Evolutionary conservation across 2,797 vertebrate genomes (phyloP), one percentile per base, ranked within the genome.

Genomic region (Setipinna tenuifilis): DNA sequence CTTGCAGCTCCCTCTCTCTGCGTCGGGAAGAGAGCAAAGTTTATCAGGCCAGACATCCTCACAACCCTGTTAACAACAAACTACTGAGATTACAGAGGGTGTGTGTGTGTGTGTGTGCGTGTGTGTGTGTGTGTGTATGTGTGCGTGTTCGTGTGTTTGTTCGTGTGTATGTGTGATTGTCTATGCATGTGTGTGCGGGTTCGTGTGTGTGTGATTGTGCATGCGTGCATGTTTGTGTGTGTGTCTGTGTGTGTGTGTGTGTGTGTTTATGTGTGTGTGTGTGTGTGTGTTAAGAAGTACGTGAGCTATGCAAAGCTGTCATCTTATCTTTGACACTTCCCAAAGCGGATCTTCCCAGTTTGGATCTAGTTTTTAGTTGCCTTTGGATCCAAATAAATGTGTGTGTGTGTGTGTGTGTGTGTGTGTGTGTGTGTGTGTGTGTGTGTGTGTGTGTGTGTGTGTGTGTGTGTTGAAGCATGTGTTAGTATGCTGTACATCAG

Each of bases 41-140:
- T 65, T 65, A 65, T 65, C 62, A 65, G 62, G 14, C 25, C 62
- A 68, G 62, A 68, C 62, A 14, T 68, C 62, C 62, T 68, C 62
- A 68, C 25, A 68, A 28, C 3, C 25, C 25, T 68, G 62, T 68
- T 68, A 68, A 68, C 62, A 68, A 31, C 25, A 28, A 12, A 3
- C 62, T 28, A 68, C 25, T 28, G 62, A 68, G 62, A 68, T 68
- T 68, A 68, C 62, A n/a, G 62, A 23, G 23, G 23, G 62, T 25
- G 62, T 65, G 23, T 65, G 62, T 28, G 23, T 65, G 62, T 65
- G 10, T 28, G 62, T 28, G 62, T 62, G 59, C n/a, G 59, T 62
- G 59, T 25, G 59, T 23, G 9, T 62, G n/a, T 65, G 61, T 65
- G 62, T 65, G 62, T 65, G 62, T 65, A 7, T 65, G 62, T 65